Base-by-base conservation (phyloP, 2,888 invertebrate genomes). In the Palloptera scutellata region DNA sequence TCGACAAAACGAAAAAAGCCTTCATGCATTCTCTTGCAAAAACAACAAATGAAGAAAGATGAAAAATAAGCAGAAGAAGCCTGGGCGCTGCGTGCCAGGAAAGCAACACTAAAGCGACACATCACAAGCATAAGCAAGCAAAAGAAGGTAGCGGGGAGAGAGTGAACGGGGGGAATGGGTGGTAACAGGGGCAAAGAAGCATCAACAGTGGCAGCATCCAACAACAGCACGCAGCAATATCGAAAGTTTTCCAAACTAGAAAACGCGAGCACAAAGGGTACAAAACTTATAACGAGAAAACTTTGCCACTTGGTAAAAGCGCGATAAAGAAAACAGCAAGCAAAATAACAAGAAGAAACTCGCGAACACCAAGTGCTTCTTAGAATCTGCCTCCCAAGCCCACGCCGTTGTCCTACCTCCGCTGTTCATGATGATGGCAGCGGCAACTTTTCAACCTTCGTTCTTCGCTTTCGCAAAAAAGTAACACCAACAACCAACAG, bases 281-380 rank as follows among this genome's bases (percentile, higher is more conserved):
- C 79, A 78, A 84, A 84, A 84, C 84, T 84, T 84, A 84, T 84
- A 84, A 84, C 84, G 85, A 84, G 84, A 84, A 84, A 84, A 84
- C 83, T 84, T 84, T 84, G 81, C 77, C 81, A 81, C 82, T 84
- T 82, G 81, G 82, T 78, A 81, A 80, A 81, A 76, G 79, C 77
- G 83, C 79, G 79, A 79, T 81, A 82, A 81, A 80, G 81, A 78
- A 30, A 80, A 79, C 79, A 78, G 76, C 77, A 74, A 76, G 72
- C 62, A 53, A 42, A 61, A 53, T 48, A 66, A 79, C 78, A 82
- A 75, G 77, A 78, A 70, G 69, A 69, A 70, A 68, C 65, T 68
- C 68, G 65, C 70, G 72, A 72, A 70, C 68, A 63, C 58, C 66
- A 57, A 41, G 59, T 40, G 19, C 59, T 15, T 43, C 65, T 40